These are phyloP conservation scores for Lepidothrix coronata DNA, from an alignment of 2,113 vertebrate species.

Conservation along the genomic window DNA sequence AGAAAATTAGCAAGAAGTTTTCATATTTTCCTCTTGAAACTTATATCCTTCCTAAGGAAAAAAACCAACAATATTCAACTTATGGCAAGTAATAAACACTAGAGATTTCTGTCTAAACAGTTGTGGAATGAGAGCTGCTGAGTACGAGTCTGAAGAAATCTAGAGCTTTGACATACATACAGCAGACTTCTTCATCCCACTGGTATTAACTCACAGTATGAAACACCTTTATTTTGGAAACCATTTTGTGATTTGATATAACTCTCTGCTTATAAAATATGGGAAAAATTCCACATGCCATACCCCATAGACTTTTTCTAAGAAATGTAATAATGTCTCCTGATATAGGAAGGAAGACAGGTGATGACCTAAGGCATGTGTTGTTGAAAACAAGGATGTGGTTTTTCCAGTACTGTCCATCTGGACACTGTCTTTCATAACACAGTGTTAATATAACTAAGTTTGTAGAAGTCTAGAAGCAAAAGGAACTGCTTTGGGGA, in stretches of 20 bases:
- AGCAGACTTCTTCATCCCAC: neutral
- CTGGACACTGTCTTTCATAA: slow-evolving; percentile 21
- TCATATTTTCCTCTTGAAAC: neutral
- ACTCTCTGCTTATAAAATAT: neutral
- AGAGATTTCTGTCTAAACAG: neutral
- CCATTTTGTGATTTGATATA: neutral
- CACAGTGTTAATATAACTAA: neutral
- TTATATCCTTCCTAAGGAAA: neutral
- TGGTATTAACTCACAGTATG: neutral
- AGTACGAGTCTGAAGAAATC: neutral
- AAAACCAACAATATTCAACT: neutral
- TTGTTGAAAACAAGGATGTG: slow-evolving; percentile 32
- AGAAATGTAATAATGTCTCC: slow-evolving; percentile 1
- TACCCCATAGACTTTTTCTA: neutral
- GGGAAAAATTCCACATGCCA: neutral
- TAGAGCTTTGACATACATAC: neutral
- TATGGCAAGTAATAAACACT: neutral
- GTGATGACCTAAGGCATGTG: neutral
- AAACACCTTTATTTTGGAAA: slow-evolving; percentile 22
- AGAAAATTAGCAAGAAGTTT: neutral
- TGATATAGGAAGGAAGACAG: neutral
- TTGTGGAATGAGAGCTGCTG: neutral
- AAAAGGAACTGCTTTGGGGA: slow-evolving; percentile 32
- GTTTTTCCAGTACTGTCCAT: neutral
- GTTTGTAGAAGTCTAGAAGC: slow-evolving; percentile 25